Percentiles rank a stretch among this genome's conserved stretches.
These are phyloP conservation scores for Trypoxylus dichotomus DNA, from an alignment of 1,140 invertebrate species.

Conservation along the genomic window DNA sequence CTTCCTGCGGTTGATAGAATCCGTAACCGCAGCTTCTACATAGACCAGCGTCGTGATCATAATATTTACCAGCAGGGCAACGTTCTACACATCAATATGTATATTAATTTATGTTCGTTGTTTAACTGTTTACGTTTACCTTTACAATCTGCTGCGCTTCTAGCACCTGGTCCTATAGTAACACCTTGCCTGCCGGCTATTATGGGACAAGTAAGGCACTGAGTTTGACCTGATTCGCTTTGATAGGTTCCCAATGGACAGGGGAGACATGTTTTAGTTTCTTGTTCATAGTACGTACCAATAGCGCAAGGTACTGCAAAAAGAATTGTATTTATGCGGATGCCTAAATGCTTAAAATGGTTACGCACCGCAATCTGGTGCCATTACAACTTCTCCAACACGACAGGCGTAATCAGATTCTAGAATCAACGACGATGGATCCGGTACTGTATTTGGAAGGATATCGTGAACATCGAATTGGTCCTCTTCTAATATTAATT, in stretches of 20 bases:
- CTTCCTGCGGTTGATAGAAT: slow-evolving; percentile 89
- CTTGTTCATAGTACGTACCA: slow-evolving; percentile 83
- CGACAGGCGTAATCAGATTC: slow-evolving; percentile 92
- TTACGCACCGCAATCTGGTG: slow-evolving; percentile 81
- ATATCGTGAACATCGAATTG: slow-evolving; percentile 92
- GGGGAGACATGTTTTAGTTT: slow-evolving; percentile 74
- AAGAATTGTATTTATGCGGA: background rate
- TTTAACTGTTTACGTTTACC: slow-evolving; percentile 54
- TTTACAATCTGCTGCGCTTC: slow-evolving; percentile 88
- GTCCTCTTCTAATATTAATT: slow-evolving; percentile 87
- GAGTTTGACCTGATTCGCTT: slow-evolving; percentile 86
- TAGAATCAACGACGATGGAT: slow-evolving; percentile 83
- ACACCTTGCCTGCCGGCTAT: slow-evolving; percentile 86
- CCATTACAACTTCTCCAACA: slow-evolving; percentile 88
- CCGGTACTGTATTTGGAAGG: slow-evolving; percentile 90
- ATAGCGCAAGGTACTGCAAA: slow-evolving; percentile 86
- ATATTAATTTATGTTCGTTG: background rate
- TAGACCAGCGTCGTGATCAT: slow-evolving; percentile 79
- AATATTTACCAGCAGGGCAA: slow-evolving; percentile 89
- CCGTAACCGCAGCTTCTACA: slow-evolving; percentile 93
- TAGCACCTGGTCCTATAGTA: slow-evolving; percentile 81
- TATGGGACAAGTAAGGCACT: slow-evolving; percentile 84
- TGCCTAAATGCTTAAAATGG: background rate
- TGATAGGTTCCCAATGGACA: slow-evolving; percentile 93
- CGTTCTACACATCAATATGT: slow-evolving; percentile 63